phyloP scores from a whole-genome alignment of 2,797 vertebrate species.

The Macroramphosus scolopax region DNA sequence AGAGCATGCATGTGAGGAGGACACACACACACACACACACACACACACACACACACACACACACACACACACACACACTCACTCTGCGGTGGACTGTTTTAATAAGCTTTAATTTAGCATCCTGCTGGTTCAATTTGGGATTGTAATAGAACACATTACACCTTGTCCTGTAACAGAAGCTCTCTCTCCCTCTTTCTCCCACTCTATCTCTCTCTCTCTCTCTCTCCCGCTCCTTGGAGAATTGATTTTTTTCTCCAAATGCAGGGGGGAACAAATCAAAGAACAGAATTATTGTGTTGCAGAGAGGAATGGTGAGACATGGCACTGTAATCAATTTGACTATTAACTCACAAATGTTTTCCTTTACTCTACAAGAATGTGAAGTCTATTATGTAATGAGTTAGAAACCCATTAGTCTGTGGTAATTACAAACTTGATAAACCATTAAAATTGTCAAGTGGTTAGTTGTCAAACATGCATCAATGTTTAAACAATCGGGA shows the following conservation, averaged over 20 bases:
- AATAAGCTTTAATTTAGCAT: conserved; percentile 75
- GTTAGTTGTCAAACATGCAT: conserved; percentile 35
- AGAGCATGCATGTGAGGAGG: conserved; percentile 16
- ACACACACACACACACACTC: conserved; percentile 28
- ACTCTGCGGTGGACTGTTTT: conserved; percentile 45
- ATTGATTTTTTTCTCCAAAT: conserved; percentile 74
- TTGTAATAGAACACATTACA: conserved; percentile 71
- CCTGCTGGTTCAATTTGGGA: conserved; percentile 66
- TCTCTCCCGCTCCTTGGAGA: conserved; percentile 52
- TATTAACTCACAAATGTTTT: conserved; percentile 68
- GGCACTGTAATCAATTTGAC: conserved; percentile 66
- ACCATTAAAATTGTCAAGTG: conserved; percentile 54
- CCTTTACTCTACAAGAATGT: conserved; percentile 46
- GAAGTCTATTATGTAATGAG: conserved; percentile 53
- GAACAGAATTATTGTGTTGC: conserved; percentile 68
- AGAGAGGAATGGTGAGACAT: conserved; percentile 59
- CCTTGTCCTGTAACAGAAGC: conserved; percentile 63
- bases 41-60: conserved; percentile 17
- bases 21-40: conserved; percentile 31
- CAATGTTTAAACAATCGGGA: conserved; percentile 41
- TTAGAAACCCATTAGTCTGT: conserved; percentile 39
- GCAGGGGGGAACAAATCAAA: conserved; percentile 69
- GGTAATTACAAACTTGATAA: conserved; percentile 62
- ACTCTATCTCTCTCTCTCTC: conserved; percentile 17
- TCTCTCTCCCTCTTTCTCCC: conserved; percentile 29